phyloP scores from a whole-genome alignment of 2,113 vertebrate species.

The Thalassoma bifasciatum region DNA sequence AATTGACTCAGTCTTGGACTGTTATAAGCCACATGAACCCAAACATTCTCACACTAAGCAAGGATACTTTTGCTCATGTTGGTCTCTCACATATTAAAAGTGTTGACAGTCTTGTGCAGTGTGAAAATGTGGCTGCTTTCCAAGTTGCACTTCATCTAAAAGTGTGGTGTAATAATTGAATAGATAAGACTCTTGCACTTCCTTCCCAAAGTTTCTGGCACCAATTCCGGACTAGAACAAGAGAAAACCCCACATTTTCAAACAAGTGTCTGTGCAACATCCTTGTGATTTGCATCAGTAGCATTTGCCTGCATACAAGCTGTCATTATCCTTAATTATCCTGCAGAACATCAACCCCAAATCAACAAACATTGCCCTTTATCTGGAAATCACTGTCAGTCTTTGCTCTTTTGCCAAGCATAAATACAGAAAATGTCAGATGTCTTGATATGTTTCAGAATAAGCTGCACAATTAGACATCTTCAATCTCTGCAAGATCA shows the following conservation, averaged over 20 bases:
- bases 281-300: not conserved
- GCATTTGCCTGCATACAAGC: not conserved
- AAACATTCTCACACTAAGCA: not conserved
- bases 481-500: constrained; percentile 4
- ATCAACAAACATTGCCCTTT: constrained; percentile 7
- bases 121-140: not conserved
- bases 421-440: not conserved
- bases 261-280: not conserved
- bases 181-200: not conserved
- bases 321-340: not conserved
- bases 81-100: not conserved
- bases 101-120: not conserved
- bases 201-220: not conserved
- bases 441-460: not conserved
- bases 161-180: too few relatives aligned
- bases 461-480: constrained; percentile 1
- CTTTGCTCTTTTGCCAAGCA: not conserved
- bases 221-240: not conserved
- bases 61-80: not conserved
- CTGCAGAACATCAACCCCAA: not conserved
- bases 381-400: constrained; percentile 1
- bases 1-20: constrained; percentile 39
- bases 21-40: constrained; percentile 10
- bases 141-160: not conserved
- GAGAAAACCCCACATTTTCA: not conserved